Conservation (phyloP, 1,140 invertebrate genomes). For the Holotrichia oblita region DNA sequence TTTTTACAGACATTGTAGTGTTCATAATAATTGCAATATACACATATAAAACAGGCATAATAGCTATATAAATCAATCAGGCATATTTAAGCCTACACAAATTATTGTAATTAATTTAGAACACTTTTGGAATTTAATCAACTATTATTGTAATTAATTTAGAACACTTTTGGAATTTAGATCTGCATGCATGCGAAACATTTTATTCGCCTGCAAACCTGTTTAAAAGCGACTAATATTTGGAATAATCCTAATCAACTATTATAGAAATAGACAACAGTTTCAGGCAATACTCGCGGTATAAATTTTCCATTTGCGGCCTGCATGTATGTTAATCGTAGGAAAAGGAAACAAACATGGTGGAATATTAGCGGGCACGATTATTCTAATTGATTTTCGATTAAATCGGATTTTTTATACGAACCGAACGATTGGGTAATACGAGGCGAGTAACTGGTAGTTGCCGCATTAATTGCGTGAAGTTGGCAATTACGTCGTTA, state of each 20-base stretch:
- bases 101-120: no score
- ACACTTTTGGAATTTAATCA: no score
- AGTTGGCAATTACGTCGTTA: constrained; percentile 9
- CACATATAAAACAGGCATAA: no score
- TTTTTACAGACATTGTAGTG: no score
- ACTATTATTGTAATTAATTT: no score
- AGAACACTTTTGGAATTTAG: no score
- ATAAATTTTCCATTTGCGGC: constrained; percentile 14
- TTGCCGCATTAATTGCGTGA: not conserved
- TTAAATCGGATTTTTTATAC: not conserved
- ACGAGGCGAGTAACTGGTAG: not conserved
- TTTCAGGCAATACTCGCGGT: not conserved
- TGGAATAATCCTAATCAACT: no score
- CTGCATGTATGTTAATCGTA: constrained; percentile 26
- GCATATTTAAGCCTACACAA: no score
- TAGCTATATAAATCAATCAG: no score
- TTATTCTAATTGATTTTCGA: constrained; percentile 29
- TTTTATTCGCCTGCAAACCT: not conserved
- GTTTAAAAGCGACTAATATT: not conserved
- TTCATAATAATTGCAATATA: no score
- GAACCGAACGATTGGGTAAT: not conserved
- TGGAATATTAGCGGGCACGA: constrained; percentile 4
- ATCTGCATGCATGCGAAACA: no score
- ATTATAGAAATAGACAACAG: no score
- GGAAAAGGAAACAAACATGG: constrained; percentile 25